Conservation (phyloP, 2,113 vertebrate genomes). For the Lophotis ruficrista region DNA sequence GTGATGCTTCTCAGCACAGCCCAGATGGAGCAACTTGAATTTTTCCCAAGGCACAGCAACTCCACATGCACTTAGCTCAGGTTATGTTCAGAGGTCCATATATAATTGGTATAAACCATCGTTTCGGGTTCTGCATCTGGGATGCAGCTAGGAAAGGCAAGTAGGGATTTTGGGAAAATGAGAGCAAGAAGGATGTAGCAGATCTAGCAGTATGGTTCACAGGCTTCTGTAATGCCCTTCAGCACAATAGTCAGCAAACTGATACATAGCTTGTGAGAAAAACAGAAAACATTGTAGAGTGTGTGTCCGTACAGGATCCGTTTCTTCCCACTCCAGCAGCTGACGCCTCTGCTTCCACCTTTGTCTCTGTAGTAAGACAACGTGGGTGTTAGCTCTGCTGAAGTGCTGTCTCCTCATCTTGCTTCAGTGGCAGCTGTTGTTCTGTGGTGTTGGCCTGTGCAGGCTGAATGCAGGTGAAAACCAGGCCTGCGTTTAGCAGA, state of each 20-base stretch:
- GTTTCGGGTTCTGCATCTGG: background rate
- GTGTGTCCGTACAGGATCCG: background rate
- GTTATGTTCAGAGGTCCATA: background rate
- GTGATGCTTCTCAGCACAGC: background rate
- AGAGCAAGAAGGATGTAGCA: background rate
- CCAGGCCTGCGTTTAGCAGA: background rate
- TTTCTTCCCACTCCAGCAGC: background rate
- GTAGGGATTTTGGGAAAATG: background rate
- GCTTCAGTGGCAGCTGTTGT: accelerated
- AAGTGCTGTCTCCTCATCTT: background rate
- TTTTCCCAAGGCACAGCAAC: background rate
- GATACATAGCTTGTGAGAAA: background rate
- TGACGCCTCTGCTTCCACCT: background rate
- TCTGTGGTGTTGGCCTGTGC: background rate
- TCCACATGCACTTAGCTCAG: background rate
- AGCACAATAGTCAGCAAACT: background rate
- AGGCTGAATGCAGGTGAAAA: background rate
- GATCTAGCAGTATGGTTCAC: background rate
- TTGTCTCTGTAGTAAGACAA: background rate
- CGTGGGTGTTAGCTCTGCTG: background rate
- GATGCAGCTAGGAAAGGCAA: background rate
- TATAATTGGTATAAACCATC: background rate
- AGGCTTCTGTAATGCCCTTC: background rate
- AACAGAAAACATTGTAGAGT: background rate
- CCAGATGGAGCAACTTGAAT: background rate